These are phyloP conservation scores for Henricia sp. DNA, from an alignment of 53 echinoderm and acorn worm genomes.

Conservation along the genomic window DNA sequence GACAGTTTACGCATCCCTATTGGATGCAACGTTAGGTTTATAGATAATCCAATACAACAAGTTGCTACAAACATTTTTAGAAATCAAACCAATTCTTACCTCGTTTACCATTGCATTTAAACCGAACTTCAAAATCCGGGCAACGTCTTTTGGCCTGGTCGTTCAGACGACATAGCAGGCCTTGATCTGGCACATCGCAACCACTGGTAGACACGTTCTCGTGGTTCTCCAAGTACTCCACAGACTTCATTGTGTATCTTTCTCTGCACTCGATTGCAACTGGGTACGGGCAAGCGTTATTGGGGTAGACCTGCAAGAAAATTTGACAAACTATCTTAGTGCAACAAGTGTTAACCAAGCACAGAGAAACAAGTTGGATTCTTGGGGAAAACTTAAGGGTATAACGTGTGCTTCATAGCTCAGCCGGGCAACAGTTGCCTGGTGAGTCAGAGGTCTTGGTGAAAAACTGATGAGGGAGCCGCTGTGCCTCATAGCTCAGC, in stretches of 20 bases:
- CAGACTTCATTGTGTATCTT: conserved; percentile 26
- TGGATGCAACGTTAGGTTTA: not conserved
- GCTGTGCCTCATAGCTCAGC: too few relatives aligned
- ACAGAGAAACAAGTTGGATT: too few relatives aligned
- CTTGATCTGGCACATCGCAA: not conserved
- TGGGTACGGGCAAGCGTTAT: not conserved
- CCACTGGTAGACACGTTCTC: not conserved
- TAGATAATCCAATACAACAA: too few relatives aligned
- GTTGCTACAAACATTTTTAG: not conserved
- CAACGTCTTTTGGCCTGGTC: conserved; percentile 1
- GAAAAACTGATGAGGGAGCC: too few relatives aligned
- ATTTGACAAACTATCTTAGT: too few relatives aligned
- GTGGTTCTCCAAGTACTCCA: not conserved
- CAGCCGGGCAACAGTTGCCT: too few relatives aligned
- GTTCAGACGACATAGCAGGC: conserved; percentile 13
- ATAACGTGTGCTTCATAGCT: too few relatives aligned
- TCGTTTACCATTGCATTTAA: not conserved
- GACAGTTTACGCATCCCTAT: too few relatives aligned
- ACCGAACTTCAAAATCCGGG: conserved; percentile 32
- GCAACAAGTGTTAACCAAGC: too few relatives aligned
- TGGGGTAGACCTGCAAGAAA: not conserved
- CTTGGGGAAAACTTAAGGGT: too few relatives aligned
- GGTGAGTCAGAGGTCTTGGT: too few relatives aligned
- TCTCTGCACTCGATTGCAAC: conserved; percentile 18
- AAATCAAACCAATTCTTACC: not conserved